These are phyloP conservation scores for Rutilus rutilus DNA, from an alignment of 2,113 vertebrate genomes.

Conservation along the genomic window DNA sequence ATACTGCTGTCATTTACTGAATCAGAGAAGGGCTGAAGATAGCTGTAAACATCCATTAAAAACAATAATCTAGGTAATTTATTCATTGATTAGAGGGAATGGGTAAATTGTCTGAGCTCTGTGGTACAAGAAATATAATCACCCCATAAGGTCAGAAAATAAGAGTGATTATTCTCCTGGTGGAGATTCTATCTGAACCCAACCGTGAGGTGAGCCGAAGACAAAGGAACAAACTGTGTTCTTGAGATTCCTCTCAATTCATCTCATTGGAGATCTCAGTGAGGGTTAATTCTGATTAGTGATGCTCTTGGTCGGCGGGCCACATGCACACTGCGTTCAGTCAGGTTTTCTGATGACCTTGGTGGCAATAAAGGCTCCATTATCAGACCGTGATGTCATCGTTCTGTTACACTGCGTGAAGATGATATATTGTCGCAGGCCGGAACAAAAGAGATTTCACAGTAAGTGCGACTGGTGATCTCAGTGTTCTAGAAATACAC, in stretches of 20 bases:
- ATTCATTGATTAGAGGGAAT: neutral
- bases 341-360: slow-evolving; percentile 45
- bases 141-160: slow-evolving; percentile 17
- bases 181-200: slow-evolving; percentile 42
- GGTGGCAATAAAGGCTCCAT: slow-evolving; percentile 50
- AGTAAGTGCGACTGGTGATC: slow-evolving; percentile 2
- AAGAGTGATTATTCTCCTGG: slow-evolving; percentile 36
- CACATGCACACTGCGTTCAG: slow-evolving; percentile 17
- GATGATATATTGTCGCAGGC: slow-evolving; percentile 33
- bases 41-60: neutral
- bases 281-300: slow-evolving; percentile 37
- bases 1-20: neutral
- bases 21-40: neutral
- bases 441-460: slow-evolving; percentile 46
- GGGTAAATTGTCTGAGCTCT: neutral
- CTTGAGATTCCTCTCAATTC: slow-evolving; percentile 8
- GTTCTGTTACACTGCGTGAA: slow-evolving; percentile 33
- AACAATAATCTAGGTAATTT: slow-evolving; percentile 17
- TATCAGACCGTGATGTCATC: slow-evolving; percentile 52
- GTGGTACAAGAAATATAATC: slow-evolving; percentile 25
- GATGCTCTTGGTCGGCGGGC: slow-evolving; percentile 21
- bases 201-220: slow-evolving; percentile 33
- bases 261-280: slow-evolving; percentile 7
- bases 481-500: neutral
- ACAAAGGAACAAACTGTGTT: neutral